These are phyloP conservation scores for Siniperca obscura DNA, from an alignment of 2,797 vertebrate species.

Conservation along the genomic window DNA sequence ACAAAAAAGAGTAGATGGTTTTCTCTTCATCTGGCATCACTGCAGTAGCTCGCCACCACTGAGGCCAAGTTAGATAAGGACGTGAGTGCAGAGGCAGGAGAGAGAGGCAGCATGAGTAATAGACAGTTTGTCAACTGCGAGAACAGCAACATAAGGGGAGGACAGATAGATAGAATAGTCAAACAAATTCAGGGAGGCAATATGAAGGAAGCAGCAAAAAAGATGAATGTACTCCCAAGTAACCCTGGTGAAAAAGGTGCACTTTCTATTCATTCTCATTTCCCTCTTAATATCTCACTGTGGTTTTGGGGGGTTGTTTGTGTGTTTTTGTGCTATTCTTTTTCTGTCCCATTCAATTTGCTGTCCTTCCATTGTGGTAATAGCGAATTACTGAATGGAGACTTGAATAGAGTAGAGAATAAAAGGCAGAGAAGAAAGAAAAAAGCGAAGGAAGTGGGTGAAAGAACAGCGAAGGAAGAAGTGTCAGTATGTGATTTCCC, in stretches of 20 bases:
- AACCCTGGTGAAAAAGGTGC: conserved; percentile 14
- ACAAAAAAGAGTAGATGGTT: conserved; percentile 66
- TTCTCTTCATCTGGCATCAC: conserved; percentile 69
- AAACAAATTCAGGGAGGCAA: conserved; percentile 10
- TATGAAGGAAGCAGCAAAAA: conserved; percentile 11
- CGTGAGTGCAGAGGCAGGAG: conserved; percentile 66
- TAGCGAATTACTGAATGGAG: conserved; percentile 60
- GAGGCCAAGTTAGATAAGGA: conserved; percentile 74
- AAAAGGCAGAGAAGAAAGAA: conserved; percentile 67
- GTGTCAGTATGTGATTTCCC: conserved; percentile 75
- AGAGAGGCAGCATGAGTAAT: conserved; percentile 69
- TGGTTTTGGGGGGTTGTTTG: conserved; percentile 39
- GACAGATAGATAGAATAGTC: conserved; percentile 28
- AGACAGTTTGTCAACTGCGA: conserved; percentile 19
- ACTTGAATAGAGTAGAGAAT: conserved; percentile 67
- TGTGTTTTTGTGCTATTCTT: conserved; percentile 55
- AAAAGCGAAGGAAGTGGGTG: conserved; percentile 60
- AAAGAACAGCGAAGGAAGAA: conserved; percentile 68
- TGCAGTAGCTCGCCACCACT: conserved; percentile 53
- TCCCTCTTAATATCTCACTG: conserved; percentile 21
- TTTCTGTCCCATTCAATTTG: conserved; percentile 60
- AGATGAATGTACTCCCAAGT: neutral
- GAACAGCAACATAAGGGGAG: conserved; percentile 22
- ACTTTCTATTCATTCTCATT: conserved; percentile 32
- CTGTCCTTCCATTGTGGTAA: conserved; percentile 55